A percentile compares a stretch with the other conserved stretches of the same genome.
These are phyloP conservation scores for Pseudomyrmex pallidus DNA, from an alignment of 1,140 invertebrate species.

Conservation along the genomic window DNA sequence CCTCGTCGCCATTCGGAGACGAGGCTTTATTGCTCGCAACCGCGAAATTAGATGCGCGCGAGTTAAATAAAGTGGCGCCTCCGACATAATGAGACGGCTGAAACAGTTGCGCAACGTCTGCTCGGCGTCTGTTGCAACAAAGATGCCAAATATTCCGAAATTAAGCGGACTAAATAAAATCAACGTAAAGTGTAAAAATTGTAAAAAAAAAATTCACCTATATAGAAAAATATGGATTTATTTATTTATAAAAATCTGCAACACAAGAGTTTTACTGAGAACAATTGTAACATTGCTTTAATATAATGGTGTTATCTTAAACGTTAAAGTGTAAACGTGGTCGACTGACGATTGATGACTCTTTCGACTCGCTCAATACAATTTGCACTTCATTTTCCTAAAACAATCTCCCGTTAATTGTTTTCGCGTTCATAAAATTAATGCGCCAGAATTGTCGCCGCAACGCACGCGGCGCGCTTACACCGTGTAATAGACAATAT, in stretches of 20 bases:
- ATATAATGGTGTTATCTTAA: too few species aligned
- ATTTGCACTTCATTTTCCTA: constrained; percentile 22
- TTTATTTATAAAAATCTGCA: too few species aligned
- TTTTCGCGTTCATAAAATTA: constrained; percentile 55
- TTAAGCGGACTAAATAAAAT: background rate
- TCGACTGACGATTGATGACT: background rate
- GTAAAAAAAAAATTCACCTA: background rate
- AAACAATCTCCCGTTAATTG: constrained; percentile 35
- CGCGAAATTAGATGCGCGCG: constrained; percentile 24
- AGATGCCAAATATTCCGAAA: background rate
- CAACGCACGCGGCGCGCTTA: constrained; percentile 14
- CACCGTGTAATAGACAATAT: constrained; percentile 14
- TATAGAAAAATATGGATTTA: background rate
- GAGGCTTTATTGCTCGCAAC: constrained; percentile 1
- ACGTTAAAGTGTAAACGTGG: too few species aligned
- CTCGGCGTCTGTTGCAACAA: background rate
- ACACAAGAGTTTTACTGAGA: too few species aligned
- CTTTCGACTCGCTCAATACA: background rate
- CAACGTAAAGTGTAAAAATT: background rate
- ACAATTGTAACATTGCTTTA: too few species aligned
- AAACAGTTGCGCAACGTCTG: background rate
- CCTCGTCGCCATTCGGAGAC: constrained; percentile 7
- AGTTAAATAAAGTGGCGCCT: constrained; percentile 14
- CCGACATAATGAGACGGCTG: background rate
- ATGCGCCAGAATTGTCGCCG: constrained; percentile 1